Percentiles rank a stretch among this genome's conserved stretches.
Evolutionary conservation across 2,888 invertebrate genomes (phyloP).

Genomic region (Priocnemis perturbator): DNA sequence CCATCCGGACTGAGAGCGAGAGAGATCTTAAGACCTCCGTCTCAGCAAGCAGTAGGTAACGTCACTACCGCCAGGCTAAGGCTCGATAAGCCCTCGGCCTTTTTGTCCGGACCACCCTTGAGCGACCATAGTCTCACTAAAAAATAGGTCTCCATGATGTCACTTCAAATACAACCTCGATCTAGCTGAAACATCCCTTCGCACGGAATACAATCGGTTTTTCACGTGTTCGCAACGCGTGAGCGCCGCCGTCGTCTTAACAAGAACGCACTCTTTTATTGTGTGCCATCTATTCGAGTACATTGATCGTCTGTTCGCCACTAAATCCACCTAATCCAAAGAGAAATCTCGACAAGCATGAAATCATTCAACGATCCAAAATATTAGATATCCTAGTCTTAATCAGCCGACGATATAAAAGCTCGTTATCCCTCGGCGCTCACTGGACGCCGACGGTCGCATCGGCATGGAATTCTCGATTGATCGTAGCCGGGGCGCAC

Average conservation of each 20-base stretch:
- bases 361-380: no score
- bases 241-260: no score
- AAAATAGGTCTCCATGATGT: not conserved
- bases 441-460: constrained; percentile 22
- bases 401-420: constrained; percentile 35
- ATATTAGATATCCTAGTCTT: no score
- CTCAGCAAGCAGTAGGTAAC: constrained; percentile 40
- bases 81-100: constrained; percentile 46
- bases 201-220: no score
- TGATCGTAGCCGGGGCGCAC: constrained; percentile 38
- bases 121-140: constrained; percentile 26
- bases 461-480: constrained; percentile 39
- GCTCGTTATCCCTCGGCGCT: constrained; percentile 44
- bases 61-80: constrained; percentile 41
- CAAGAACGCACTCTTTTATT: no score
- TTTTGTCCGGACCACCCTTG: constrained; percentile 48
- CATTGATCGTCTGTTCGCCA: no score
- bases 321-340: no score
- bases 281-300: no score
- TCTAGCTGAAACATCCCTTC: no score
- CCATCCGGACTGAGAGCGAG: constrained; percentile 46
- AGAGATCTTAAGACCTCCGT: constrained; percentile 22
- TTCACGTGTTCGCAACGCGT: no score
- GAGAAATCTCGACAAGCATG: no score
- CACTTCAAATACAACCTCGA: not conserved